A percentile compares a stretch with the other conserved stretches of the same genome.
phyloP scores from a whole-genome alignment of 2,888 invertebrate genomes.

The Furcula furcula region DNA sequence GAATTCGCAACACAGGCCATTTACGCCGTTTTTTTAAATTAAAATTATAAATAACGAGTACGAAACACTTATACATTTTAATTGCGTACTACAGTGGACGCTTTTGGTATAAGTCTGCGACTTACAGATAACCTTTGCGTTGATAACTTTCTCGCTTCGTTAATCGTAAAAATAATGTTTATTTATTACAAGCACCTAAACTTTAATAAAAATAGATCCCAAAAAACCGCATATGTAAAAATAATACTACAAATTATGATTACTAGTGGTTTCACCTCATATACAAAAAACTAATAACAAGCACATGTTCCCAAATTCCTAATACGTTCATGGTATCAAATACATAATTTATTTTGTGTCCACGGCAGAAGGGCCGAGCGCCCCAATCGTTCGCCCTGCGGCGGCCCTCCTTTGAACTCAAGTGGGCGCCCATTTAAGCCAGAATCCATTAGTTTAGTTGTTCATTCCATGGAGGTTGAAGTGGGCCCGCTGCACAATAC shows the following conservation, averaged over 20 bases:
- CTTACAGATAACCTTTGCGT: too few species aligned
- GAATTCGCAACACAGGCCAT: constrained; percentile 20
- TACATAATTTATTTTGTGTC: constrained; percentile 15
- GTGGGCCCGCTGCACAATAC: constrained; percentile 35
- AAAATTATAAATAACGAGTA: constrained; percentile 1
- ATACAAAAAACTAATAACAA: constrained; percentile 2
- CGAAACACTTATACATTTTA: background rate
- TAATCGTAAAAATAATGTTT: too few species aligned
- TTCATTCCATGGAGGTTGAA: constrained; percentile 47
- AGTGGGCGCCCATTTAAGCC: constrained; percentile 51
- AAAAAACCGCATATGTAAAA: too few species aligned
- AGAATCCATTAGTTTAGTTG: constrained; percentile 53
- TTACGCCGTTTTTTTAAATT: constrained; percentile 2
- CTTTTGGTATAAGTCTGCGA: too few species aligned
- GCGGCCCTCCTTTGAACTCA: constrained; percentile 49
- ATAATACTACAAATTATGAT: too few species aligned
- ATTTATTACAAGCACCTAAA: too few species aligned
- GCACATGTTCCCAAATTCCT: constrained; percentile 12
- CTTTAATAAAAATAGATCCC: too few species aligned
- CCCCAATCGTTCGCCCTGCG: constrained; percentile 45
- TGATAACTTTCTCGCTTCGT: too few species aligned
- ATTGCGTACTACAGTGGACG: constrained; percentile 2
- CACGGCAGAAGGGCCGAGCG: constrained; percentile 29
- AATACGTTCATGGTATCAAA: constrained; percentile 32
- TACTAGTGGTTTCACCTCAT: too few species aligned